Conservation (phyloP, 2,113 vertebrate species). For the Callionymus lyra region DNA sequence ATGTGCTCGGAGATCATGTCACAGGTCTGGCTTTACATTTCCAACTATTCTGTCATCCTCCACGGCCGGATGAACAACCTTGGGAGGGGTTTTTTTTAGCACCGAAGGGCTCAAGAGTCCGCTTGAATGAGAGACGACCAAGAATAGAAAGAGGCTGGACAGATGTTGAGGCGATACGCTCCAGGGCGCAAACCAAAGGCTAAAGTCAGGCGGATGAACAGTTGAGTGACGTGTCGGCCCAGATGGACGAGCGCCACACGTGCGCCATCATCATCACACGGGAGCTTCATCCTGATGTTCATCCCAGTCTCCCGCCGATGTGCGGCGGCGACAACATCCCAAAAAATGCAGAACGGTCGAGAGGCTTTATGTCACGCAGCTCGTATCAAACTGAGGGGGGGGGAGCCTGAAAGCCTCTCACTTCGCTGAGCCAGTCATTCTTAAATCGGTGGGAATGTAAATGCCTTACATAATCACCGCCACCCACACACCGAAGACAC, state of each 20-base stretch:
- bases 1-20: too few relatives aligned
- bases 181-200: slow-evolving; percentile 16
- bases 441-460: slow-evolving; percentile 42
- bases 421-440: slow-evolving; percentile 44
- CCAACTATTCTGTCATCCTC: neutral
- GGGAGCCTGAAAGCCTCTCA: slow-evolving; percentile 32
- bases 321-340: slow-evolving; percentile 25
- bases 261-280: slow-evolving; percentile 33
- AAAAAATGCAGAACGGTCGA: slow-evolving; percentile 31
- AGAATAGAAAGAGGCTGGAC: slow-evolving; percentile 24
- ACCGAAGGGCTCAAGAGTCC: slow-evolving; percentile 14
- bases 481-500: slow-evolving; percentile 1
- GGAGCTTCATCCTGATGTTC: slow-evolving; percentile 24
- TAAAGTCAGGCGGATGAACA: slow-evolving; percentile 20
- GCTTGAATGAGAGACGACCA: slow-evolving; percentile 37
- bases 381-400: slow-evolving; percentile 34
- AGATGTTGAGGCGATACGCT: slow-evolving; percentile 46
- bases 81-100: slow-evolving; percentile 11
- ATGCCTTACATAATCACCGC: slow-evolving; percentile 42
- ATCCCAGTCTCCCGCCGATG: slow-evolving; percentile 10
- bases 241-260: slow-evolving; percentile 30
- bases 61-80: slow-evolving; percentile 31
- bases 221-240: slow-evolving; percentile 30
- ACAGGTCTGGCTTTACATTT: too few relatives aligned
- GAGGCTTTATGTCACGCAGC: slow-evolving; percentile 34